A percentile compares a stretch with the other conserved stretches of the same genome.
Conservation (phyloP, 2,888 invertebrate genomes). For the Dryadula phaetusa region DNA sequence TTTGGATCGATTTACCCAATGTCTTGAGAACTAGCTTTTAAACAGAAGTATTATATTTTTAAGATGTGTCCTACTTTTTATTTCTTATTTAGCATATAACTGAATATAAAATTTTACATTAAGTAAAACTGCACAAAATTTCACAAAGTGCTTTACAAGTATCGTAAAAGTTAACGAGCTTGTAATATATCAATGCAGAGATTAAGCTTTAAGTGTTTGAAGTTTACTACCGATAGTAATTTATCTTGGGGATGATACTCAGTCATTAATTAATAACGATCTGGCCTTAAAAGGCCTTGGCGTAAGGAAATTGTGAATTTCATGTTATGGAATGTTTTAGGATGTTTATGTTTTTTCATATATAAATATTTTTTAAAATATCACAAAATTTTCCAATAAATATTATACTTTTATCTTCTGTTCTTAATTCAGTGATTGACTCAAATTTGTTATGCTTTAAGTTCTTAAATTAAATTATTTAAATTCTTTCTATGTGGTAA, state of each 20-base stretch:
- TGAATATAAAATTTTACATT: neutral
- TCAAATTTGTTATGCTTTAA: too few species aligned
- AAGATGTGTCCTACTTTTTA: too few species aligned
- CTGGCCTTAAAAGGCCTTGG: neutral
- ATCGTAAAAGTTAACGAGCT: slow-evolving; percentile 21
- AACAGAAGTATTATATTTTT: too few species aligned
- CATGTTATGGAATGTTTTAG: neutral
- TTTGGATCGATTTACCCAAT: too few species aligned
- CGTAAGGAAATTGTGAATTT: neutral
- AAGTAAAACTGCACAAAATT: slow-evolving; percentile 17
- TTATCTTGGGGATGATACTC: slow-evolving; percentile 26
- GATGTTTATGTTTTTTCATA: neutral
- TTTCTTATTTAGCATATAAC: neutral
- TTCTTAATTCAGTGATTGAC: too few species aligned
- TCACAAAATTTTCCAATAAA: too few species aligned
- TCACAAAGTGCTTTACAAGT: slow-evolving; percentile 24
- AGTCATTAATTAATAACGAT: slow-evolving; percentile 24
- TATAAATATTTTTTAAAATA: too few species aligned
- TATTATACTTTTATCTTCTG: too few species aligned
- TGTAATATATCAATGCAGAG: slow-evolving; percentile 27
- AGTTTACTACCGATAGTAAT: slow-evolving; percentile 21
- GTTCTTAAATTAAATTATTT: too few species aligned
- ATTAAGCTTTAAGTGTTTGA: slow-evolving; percentile 22
- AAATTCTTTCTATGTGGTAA: too few species aligned
- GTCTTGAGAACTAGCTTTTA: too few species aligned